phyloP scores from a whole-genome alignment of 2,888 invertebrate genomes.

The Aquatica leii region DNA sequence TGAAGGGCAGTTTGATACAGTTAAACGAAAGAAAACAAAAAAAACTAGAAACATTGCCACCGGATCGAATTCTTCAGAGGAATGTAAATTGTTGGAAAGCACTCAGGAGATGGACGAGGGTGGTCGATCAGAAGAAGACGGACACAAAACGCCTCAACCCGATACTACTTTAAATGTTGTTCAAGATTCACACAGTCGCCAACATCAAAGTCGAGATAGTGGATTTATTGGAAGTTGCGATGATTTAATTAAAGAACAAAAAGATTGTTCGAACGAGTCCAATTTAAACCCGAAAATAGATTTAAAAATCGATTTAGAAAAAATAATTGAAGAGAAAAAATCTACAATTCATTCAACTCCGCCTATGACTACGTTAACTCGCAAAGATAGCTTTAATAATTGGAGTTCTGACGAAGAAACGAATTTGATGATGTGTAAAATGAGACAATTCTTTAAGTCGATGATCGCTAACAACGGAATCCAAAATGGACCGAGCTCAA shows the following conservation, averaged over 20 bases:
- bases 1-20: slow-evolving; percentile 81
- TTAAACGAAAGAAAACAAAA: slow-evolving; percentile 84
- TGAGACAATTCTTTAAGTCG: slow-evolving; percentile 91
- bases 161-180: slow-evolving; percentile 67
- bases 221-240: slow-evolving; percentile 91
- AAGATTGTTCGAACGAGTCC: slow-evolving; percentile 58
- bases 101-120: slow-evolving; percentile 68
- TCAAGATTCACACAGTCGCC: slow-evolving; percentile 70
- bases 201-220: slow-evolving; percentile 86
- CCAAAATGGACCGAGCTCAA: slow-evolving; percentile 61
- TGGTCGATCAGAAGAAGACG: slow-evolving; percentile 70
- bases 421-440: slow-evolving; percentile 94
- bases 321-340: slow-evolving; percentile 68
- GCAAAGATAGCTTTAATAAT: slow-evolving; percentile 92
- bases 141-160: slow-evolving; percentile 74
- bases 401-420: slow-evolving; percentile 96
- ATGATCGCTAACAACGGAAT: slow-evolving; percentile 74
- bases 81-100: slow-evolving; percentile 69
- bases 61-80: slow-evolving; percentile 65
- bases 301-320: slow-evolving; percentile 66
- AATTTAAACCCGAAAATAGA: slow-evolving; percentile 56
- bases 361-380: slow-evolving; percentile 70
- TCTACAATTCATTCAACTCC: slow-evolving; percentile 54
- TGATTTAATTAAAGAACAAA: slow-evolving; percentile 76
- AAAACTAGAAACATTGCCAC: slow-evolving; percentile 65